Base-by-base conservation (phyloP, 2,888 invertebrate species). In the Leptopilina drosophilae region DNA sequence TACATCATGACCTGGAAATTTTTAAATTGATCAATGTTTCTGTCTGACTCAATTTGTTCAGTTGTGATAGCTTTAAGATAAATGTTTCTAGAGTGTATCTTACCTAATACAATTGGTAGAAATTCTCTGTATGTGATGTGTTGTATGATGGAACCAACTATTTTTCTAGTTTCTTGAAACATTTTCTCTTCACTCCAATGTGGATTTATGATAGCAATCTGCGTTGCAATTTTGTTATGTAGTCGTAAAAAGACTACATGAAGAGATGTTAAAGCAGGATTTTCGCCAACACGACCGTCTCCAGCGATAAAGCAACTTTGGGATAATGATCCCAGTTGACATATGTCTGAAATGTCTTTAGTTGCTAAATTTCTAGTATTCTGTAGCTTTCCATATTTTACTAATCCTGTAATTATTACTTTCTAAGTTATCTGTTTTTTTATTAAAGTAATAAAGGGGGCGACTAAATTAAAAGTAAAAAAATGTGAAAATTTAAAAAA, bases 161-260 rank as follows among this genome's bases (percentile, higher is more conserved):
- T 96, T 85, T 95, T 95, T 33, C 97, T 93, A 0, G 96, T 94
- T 91, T 98, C 98, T 88, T 97, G 97, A 90, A 95, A 97, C 12
- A 96, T 93, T 89, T 95, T 95, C 89, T 98, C 97, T 88, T 98
- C 98, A 87, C 95, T 95, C 98, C 98, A 98, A 87, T 96, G 96
- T 0, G 95, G 94, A 92, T 98, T 98, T 64, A 97, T 88, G 69
- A 94, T 93, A 6, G 95, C 93, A 64, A 98, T 90, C 85, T 95
- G 94, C 83, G 94, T 93, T 1, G 97, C 96, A 85, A 98, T 93
- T 81, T 95, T 94, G 89, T 96, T 96, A 89, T 97, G 97, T 83
- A 95, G 95, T 79, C 96, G 91, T 79, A 96, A 90, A 94, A 96
- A 96, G 20, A 96, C 93, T 0, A 96, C 95, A 88, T 97, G 97